These are phyloP conservation scores for Drosophila antonietae DNA, from an alignment of 2,888 invertebrate species.

Conservation along the genomic window DNA sequence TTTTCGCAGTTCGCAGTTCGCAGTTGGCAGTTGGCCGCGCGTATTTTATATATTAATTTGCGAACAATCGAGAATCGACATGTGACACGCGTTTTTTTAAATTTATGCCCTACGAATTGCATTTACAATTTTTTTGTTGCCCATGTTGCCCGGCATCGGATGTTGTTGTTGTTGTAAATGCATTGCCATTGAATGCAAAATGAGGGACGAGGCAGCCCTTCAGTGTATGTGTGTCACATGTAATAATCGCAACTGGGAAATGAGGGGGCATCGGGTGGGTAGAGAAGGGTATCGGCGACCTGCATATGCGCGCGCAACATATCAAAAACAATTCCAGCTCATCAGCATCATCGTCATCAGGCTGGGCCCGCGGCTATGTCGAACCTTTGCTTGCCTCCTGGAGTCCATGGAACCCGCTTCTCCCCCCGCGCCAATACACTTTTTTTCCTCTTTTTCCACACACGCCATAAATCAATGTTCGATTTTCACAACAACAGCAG, in stretches of 20 bases:
- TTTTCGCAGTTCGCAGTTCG: conserved; percentile 14
- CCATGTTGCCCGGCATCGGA: conserved; percentile 7
- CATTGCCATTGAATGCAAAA: conserved; percentile 70
- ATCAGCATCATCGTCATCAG: conserved; percentile 77
- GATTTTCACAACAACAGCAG: conserved; percentile 71
- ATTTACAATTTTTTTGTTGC: conserved; percentile 59
- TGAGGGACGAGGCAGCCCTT: conserved; percentile 44
- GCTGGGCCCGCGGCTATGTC: conserved; percentile 35
- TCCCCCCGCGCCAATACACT: conserved; percentile 22
- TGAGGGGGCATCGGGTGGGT: conserved; percentile 1
- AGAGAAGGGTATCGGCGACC: conserved; percentile 45
- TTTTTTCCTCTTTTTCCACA: conserved; percentile 52
- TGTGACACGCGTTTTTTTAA: conserved; percentile 82
- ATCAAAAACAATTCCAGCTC: conserved; percentile 78
- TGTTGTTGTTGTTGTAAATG: conserved; percentile 44
- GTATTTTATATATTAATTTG: conserved; percentile 82
- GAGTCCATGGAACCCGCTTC: not conserved
- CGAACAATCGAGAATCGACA: conserved; percentile 83
- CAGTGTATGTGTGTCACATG: conserved; percentile 64
- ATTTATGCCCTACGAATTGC: conserved; percentile 81
- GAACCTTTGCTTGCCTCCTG: conserved; percentile 13
- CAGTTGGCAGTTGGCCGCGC: conserved; percentile 42
- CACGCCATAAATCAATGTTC: conserved; percentile 83
- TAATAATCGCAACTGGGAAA: conserved; percentile 59
- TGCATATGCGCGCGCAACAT: conserved; percentile 54